These are phyloP conservation scores for Lepidurus apus DNA, from an alignment of 1,140 invertebrate species.

Conservation along the genomic window DNA sequence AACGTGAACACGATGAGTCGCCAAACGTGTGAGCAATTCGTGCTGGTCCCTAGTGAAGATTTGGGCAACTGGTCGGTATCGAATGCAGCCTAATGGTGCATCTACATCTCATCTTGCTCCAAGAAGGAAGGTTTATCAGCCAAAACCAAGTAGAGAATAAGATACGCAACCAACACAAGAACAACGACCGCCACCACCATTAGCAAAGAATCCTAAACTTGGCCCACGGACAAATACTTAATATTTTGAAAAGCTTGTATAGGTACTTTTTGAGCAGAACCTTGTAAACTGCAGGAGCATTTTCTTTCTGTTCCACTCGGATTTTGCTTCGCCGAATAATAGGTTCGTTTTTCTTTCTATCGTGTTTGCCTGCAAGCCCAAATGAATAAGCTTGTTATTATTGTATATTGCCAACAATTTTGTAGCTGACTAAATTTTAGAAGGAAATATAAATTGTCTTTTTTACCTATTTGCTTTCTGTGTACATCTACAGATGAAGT, in stretches of 20 bases:
- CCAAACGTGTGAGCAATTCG: not conserved
- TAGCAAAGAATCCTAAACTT: constrained; percentile 32
- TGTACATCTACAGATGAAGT: not conserved
- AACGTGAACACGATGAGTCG: not conserved
- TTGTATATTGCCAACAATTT: not conserved
- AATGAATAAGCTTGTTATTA: not conserved
- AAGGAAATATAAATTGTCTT: not conserved
- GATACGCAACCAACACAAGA: constrained; percentile 31
- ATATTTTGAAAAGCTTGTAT: not conserved
- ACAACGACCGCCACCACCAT: constrained; percentile 34
- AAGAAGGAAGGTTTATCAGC: not conserved
- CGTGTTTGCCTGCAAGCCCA: constrained; percentile 34
- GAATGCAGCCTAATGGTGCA: no score
- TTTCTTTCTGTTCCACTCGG: constrained; percentile 31
- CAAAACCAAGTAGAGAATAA: constrained; percentile 31
- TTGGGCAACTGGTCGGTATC: no score
- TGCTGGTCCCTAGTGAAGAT: not conserved
- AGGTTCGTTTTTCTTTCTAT: constrained; percentile 34
- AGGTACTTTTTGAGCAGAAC: not conserved
- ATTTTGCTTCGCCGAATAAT: constrained; percentile 33
- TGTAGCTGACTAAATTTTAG: not conserved
- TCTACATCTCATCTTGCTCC: not conserved
- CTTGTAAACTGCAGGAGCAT: constrained; percentile 33
- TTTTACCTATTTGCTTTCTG: not conserved
- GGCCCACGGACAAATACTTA: not conserved